Evolutionary conservation across 2,797 vertebrate genomes (phyloP), one percentile per base, ranked within the genome.

Genomic region (Clamator glandarius): DNA sequence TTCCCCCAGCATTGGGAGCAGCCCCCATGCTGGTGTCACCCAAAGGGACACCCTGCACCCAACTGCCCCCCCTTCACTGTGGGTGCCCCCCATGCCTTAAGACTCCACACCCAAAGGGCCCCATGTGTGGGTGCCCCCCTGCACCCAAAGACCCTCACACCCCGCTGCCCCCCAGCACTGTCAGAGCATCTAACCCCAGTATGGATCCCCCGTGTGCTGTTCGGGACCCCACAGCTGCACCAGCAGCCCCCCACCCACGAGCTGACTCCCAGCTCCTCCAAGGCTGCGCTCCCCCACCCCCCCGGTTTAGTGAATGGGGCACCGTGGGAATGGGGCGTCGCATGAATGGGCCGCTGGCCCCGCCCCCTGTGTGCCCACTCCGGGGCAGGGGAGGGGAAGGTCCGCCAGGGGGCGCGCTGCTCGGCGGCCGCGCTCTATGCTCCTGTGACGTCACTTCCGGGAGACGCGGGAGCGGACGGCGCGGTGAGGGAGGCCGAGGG

Each of bases 401-500:
- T 50, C 84, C 88, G 68, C 68, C 5, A 75, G 91, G 81, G 63
- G 68, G 73, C 77, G 88, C 42, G 2, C 0, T 3, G 0, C 4
- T 2, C 19, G 2, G 25, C 3, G 3, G 12, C 11, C 9, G 5
- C 29, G 6, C 55, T 21, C 23, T 1, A 0, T 2, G 2, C 35
- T 3, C 12, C 29, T 12, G 7, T 1, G 29, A 4, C 69, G 66
- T 61, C 89, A 81, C 5, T 81, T 95, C 94, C 83, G 78, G 68
- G 50, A 6, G 50, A n/a, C 17, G 35, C 44, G 5, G 48, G 10
- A 58, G 15, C 0, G 46, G 11, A 17, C 2, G 33, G 35, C 1
- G 46, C 23, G 46, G 87, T 61, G 80, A 69, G 90, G 0, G n/a
- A 8, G 6, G 12, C 18, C 20, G 18, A 9, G 41, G 62, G 20